Conservation (phyloP, 2,888 invertebrate genomes). For the Cerceris ruficornis region DNA sequence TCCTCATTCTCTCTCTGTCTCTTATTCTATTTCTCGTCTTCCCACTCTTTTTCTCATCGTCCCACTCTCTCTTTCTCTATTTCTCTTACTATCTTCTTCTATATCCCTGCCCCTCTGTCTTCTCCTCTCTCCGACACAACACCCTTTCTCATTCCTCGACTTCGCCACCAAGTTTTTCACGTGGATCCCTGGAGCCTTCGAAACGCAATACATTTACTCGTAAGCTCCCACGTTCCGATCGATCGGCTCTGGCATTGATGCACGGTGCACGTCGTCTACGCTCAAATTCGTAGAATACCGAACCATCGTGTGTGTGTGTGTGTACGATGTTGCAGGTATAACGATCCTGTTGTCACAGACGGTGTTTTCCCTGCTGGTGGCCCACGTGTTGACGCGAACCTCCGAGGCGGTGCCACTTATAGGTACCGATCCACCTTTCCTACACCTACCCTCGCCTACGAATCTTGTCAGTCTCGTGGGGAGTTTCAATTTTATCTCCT, state of each 20-base stretch:
- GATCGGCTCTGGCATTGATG: slow-evolving; percentile 12
- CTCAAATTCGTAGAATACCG: slow-evolving; percentile 36
- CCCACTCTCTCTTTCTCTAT: too few relatives aligned
- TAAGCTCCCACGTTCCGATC: not conserved
- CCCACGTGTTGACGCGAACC: slow-evolving; percentile 99
- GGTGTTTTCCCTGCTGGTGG: slow-evolving; percentile 99
- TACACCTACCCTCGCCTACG: slow-evolving; percentile 42
- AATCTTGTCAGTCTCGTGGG: slow-evolving; percentile 33
- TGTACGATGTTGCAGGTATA: slow-evolving; percentile 95
- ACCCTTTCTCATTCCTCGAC: too few relatives aligned
- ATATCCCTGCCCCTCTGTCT: too few relatives aligned
- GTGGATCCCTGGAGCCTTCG: too few relatives aligned
- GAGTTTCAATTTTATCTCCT: slow-evolving; percentile 27
- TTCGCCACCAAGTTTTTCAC: too few relatives aligned
- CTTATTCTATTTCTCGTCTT: not conserved
- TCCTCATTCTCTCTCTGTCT: not conserved
- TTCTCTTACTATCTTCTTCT: too few relatives aligned
- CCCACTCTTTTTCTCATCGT: not conserved
- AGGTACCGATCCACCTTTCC: slow-evolving; percentile 85
- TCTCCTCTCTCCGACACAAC: too few relatives aligned
- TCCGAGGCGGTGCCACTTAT: slow-evolving; percentile 99
- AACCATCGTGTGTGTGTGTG: slow-evolving; percentile 83
- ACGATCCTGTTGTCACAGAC: slow-evolving; percentile 99
- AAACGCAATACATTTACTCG: too few relatives aligned
- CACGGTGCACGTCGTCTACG: slow-evolving; percentile 58